Base-by-base conservation (phyloP, 2,113 vertebrate genomes). In the Opisthocomus hoazin region DNA sequence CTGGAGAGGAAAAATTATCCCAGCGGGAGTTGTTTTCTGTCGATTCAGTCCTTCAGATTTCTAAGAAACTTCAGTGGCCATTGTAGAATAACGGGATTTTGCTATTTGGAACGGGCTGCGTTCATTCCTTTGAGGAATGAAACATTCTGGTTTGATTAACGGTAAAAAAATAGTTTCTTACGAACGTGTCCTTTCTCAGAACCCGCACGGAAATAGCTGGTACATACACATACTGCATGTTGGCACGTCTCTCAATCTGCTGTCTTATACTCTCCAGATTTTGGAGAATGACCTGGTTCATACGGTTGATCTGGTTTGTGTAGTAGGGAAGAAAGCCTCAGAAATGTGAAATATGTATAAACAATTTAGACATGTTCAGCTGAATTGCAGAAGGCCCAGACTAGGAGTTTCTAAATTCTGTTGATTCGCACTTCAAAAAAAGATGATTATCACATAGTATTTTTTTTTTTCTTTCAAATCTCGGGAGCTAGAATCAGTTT, bases 81-180 rank as follows among this genome's bases (percentile, higher is more conserved):
- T 21, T 79, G 71, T 29, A 81, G 79, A 80, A 26, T 65, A 69
- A 61, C 32, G 15, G 26, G 23, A 86, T 43, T 66, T 83, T 74
- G 76, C 43, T 78, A 2, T 68, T 95, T 93, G 75, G 85, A 85
- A 84, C 0, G 0, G 41, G 18, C 66, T 88, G 63, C 0, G 0
- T 32, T 81, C 56, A n/a, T 93, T 93, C 85, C 88, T 81, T 63
- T 58, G 56, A 90, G 86, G 70, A 91, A 53, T 57, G 34, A 91
- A 80, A 90, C 92, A 80, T 95, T 77, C 87, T 93, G 93, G n/a
- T 95, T 84, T 96, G 73, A 89, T 93, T 95, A 96, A 60, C 41
- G 17, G 73, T 57, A 64, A 82, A 87, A 87, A 85, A 93, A 88
- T 9, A 66, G 46, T 75, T 92, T 75, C 75, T 93, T 86, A 56